Conservation (phyloP, 2,797 vertebrate genomes). For the Eospalax fontanierii region DNA sequence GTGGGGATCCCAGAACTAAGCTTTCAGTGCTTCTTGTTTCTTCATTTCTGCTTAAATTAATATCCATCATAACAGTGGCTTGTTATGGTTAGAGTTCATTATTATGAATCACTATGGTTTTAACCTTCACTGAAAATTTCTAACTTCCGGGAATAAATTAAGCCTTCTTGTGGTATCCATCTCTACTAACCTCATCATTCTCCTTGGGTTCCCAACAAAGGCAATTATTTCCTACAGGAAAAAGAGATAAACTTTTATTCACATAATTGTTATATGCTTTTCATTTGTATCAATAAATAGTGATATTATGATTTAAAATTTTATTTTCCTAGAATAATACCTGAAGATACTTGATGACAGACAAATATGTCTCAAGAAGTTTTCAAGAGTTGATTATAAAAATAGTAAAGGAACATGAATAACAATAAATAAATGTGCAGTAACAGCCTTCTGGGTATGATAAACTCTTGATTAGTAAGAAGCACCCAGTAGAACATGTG, state of each 20-base stretch:
- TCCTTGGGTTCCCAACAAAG: neutral
- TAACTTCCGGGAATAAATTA: constrained; percentile 53
- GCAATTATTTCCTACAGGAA: neutral
- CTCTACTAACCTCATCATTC: neutral
- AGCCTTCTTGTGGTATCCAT: neutral
- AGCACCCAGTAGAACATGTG: neutral
- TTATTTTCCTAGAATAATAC: neutral
- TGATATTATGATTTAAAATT: neutral
- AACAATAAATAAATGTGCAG: neutral
- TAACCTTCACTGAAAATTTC: neutral
- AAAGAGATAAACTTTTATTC: neutral
- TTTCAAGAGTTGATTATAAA: constrained; percentile 31
- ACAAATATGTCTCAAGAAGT: neutral
- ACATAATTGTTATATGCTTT: neutral
- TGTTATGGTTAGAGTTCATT: neutral
- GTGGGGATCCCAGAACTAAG: neutral
- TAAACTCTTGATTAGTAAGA: neutral
- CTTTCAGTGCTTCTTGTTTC: neutral
- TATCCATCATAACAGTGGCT: neutral
- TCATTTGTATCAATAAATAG: neutral
- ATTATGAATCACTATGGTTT: neutral
- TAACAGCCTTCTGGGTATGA: neutral
- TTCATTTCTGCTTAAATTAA: neutral
- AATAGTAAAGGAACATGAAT: neutral
- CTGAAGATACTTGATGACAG: constrained; percentile 34